Evolutionary conservation across 2,888 invertebrate species (phyloP).

Genomic region (Acutogordius australiensis): DNA sequence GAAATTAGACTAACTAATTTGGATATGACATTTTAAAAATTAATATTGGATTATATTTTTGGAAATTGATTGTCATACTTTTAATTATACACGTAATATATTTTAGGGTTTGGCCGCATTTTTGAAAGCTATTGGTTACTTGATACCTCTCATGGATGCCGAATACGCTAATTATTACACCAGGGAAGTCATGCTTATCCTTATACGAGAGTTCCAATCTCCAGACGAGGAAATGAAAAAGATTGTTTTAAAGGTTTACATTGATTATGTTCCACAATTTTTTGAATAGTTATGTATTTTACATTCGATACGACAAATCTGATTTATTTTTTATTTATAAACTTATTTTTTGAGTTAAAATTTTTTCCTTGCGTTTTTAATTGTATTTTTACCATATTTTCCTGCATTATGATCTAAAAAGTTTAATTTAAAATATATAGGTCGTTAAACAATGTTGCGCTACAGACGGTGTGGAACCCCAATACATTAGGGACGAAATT

Average conservation of each 20-base stretch:
- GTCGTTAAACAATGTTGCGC: slow-evolving; percentile 99
- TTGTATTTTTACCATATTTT: too few relatives aligned
- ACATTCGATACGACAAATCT: neutral
- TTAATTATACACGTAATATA: too few relatives aligned
- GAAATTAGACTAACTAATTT: too few relatives aligned
- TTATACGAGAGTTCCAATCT: slow-evolving; percentile 94
- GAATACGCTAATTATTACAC: slow-evolving; percentile 99
- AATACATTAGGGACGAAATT: slow-evolving; percentile 96
- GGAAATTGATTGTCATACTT: too few relatives aligned
- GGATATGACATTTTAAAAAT: too few relatives aligned
- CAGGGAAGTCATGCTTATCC: slow-evolving; percentile 87
- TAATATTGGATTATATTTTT: too few relatives aligned
- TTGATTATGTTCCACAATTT: neutral
- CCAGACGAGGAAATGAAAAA: slow-evolving; percentile 99
- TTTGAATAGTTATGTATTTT: neutral
- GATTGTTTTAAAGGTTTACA: slow-evolving; percentile 67
- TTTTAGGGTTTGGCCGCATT: slow-evolving; percentile 92
- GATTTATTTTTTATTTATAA: neutral
- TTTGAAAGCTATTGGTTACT: slow-evolving; percentile 88
- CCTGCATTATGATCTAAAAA: too few relatives aligned
- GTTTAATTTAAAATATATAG: too few relatives aligned
- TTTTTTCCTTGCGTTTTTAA: too few relatives aligned
- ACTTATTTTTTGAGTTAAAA: neutral
- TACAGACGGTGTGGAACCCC: slow-evolving; percentile 94
- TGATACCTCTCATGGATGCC: slow-evolving; percentile 97